Evolutionary conservation across 2,797 vertebrate species (phyloP), one percentile per base, ranked within the genome.

Genomic region (Oophaga sylvatica): DNA sequence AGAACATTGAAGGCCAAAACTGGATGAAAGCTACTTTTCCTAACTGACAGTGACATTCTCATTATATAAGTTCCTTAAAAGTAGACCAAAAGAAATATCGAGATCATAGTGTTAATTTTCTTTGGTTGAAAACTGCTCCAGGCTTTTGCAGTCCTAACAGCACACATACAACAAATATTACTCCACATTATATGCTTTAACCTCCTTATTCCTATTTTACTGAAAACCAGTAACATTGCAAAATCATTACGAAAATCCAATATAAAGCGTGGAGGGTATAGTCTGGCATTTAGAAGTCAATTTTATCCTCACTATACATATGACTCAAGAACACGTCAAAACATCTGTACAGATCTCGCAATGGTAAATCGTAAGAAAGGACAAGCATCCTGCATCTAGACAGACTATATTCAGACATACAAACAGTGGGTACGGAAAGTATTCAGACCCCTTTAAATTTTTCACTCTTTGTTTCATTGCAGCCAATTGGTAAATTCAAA

Each of bases 361-460:
- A 31, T 78, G 76, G 22, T 22, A n/a, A 57, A 7, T 16, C 26
- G 53, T 31, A 79, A 10, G n/a, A 80, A 35, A 41, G 57, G 17
- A 60, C 56, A 62, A 35, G 56, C 31, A 19, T 31, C 57, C 35
- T 31, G 19, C 6, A 16, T 20, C 41, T 56, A n/a, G 6, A 84
- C 3, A 20, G 16, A 77, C 45, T 85, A 85, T 77, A 56, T 63
- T 48, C 15, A 84, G 20, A 75, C n/a, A 84, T 75, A 63, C 16
- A 77, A 41, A 85, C 16, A 65, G 45, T 26, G 26, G 26, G 26
- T 26, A 26, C 26, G 26, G 26, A 26, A 26, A 26, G 26, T 26
- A 26, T 26, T 26, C 26, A 26, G 26, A 26, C 26, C 26, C 26
- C 26, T 26, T 26, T 26, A 26, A 26, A 26, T 26, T 26, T 26